A percentile compares a stretch with the other conserved stretches of the same genome.
phyloP scores from a whole-genome alignment of 2,888 invertebrate genomes.

The Pristionchus maxplancki region DNA sequence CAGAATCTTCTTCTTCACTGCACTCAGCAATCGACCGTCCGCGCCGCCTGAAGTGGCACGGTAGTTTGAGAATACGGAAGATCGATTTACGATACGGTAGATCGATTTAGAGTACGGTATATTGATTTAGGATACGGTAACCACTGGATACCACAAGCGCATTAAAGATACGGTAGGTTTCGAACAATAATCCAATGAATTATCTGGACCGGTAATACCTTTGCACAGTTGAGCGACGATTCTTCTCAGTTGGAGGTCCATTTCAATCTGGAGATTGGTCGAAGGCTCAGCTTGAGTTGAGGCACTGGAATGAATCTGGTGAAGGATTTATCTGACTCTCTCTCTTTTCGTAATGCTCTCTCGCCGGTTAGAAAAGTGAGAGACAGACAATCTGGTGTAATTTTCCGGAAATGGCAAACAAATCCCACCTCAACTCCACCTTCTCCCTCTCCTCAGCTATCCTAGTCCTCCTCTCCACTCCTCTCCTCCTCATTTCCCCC shows the following conservation, averaged over 20 bases:
- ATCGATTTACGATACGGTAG: not conserved
- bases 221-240: not conserved
- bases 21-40: not conserved
- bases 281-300: not conserved
- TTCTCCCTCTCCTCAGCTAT: not conserved
- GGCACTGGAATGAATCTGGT: not conserved
- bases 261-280: not conserved
- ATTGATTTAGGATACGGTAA: too few relatives aligned
- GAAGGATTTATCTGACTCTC: not conserved
- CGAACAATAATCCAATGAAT: not conserved
- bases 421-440: conserved; percentile 19
- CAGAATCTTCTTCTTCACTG: conserved; percentile 37
- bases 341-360: too few relatives aligned
- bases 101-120: not conserved
- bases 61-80: not conserved
- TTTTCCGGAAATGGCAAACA: too few relatives aligned
- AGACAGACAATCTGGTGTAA: too few relatives aligned
- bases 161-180: not conserved
- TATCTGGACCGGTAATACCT: not conserved
- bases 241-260: conserved; percentile 14
- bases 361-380: too few relatives aligned
- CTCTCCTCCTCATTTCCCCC: conserved; percentile 12
- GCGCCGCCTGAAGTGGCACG: not conserved
- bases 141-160: not conserved
- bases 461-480: not conserved